These are phyloP conservation scores for Thalassarche chlororhynchos DNA, from an alignment of 2,113 vertebrate genomes.

Conservation along the genomic window DNA sequence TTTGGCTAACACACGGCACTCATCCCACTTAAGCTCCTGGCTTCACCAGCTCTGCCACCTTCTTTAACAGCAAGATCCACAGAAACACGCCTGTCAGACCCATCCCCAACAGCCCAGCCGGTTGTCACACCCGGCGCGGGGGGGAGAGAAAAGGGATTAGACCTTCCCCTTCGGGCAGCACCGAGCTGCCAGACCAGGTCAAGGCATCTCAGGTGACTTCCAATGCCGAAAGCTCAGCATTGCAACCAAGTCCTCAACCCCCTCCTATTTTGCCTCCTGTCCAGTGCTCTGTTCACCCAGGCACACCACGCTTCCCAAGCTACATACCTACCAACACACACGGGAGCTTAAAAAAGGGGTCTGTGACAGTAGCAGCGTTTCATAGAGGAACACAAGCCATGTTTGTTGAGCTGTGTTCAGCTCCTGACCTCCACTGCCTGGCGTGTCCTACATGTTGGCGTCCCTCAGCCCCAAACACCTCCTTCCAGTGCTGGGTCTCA, in stretches of 20 bases:
- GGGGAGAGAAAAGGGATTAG: neutral
- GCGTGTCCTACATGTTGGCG: neutral
- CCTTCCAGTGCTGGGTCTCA: neutral
- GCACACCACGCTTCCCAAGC: neutral
- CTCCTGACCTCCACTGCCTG: neutral
- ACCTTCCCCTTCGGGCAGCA: neutral
- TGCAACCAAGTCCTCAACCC: no score
- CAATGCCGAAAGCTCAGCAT: neutral
- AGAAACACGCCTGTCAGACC: neutral
- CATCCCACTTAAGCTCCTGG: neutral
- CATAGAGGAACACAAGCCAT: neutral
- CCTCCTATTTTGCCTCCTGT: neutral
- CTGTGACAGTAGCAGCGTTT: neutral
- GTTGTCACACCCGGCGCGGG: accelerated
- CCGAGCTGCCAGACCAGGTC: neutral
- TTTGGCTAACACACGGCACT: accelerated
- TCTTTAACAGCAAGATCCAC: neutral
- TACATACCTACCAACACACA: no score
- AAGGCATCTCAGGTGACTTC: neutral
- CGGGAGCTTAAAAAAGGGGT: neutral
- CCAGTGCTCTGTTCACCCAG: neutral
- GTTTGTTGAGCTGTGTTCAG: neutral
- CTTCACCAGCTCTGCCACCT: neutral
- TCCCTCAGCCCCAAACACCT: neutral
- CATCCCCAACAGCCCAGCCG: neutral